These are phyloP conservation scores for Ptyas mucosa DNA, from an alignment of 2,113 vertebrate species.

Conservation along the genomic window DNA sequence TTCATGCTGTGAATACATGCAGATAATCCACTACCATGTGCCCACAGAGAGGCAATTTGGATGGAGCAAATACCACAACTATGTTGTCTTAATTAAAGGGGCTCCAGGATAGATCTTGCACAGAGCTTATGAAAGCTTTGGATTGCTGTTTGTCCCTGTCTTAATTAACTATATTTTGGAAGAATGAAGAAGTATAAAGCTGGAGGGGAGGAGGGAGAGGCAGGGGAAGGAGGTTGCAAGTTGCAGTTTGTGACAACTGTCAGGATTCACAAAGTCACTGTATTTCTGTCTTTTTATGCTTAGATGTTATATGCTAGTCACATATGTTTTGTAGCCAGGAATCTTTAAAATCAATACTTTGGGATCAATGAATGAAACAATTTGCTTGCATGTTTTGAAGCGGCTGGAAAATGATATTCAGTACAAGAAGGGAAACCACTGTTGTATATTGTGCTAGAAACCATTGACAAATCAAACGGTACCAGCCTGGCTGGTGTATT, in stretches of 20 bases:
- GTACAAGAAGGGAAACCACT: too few species aligned
- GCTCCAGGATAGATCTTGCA: neutral
- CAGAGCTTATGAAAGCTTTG: neutral
- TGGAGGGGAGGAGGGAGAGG: neutral
- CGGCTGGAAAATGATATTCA: neutral
- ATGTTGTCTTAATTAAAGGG: neutral
- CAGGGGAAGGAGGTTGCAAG: neutral
- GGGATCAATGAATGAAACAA: neutral
- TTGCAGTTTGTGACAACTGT: neutral
- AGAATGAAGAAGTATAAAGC: neutral
- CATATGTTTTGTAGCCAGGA: neutral
- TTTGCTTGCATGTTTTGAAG: neutral
- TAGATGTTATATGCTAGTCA: neutral
- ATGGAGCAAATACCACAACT: neutral
- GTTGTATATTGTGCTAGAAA: neutral
- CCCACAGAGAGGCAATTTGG: neutral
- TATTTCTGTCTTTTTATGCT: neutral
- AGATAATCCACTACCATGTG: neutral
- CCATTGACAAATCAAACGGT: neutral
- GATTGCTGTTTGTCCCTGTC: neutral
- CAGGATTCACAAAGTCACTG: neutral
- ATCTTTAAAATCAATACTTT: neutral
- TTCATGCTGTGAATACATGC: neutral
- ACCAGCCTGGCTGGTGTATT: too few species aligned
- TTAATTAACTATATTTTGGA: neutral